phyloP scores from a whole-genome alignment of 2,797 vertebrate genomes.

The Myotis daubentonii region DNA sequence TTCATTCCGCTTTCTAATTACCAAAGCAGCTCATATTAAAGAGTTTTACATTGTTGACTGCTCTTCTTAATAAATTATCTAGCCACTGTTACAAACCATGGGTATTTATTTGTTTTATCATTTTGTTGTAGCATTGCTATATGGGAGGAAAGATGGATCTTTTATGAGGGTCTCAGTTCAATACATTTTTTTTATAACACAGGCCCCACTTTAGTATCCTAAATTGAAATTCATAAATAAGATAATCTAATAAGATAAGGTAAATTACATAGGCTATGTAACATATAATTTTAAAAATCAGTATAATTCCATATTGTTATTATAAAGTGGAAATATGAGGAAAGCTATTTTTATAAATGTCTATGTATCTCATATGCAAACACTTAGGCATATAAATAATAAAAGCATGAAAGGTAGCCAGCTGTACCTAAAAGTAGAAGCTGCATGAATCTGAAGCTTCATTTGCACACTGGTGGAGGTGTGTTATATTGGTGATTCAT shows the following conservation, averaged over 20 bases:
- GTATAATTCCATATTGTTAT: background rate
- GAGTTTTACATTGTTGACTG: background rate
- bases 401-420: background rate
- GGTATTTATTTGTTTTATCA: background rate
- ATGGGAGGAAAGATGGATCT: background rate
- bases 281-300: background rate
- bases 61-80: background rate
- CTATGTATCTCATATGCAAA: background rate
- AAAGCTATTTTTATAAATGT: background rate
- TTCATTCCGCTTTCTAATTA: background rate
- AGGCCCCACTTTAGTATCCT: background rate
- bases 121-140: background rate
- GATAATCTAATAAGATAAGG: background rate
- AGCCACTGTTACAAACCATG: background rate
- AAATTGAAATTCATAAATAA: slow-evolving; percentile 21
- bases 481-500: background rate
- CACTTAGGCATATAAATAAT: background rate
- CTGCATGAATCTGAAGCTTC: background rate
- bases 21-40: background rate
- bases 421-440: background rate
- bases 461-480: background rate
- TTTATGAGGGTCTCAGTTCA: background rate
- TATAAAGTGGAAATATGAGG: background rate
- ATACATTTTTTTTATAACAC: background rate
- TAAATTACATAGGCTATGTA: background rate